These are phyloP conservation scores for Epinephelus malabaricus DNA, from an alignment of 2,797 vertebrate species.

Conservation along the genomic window DNA sequence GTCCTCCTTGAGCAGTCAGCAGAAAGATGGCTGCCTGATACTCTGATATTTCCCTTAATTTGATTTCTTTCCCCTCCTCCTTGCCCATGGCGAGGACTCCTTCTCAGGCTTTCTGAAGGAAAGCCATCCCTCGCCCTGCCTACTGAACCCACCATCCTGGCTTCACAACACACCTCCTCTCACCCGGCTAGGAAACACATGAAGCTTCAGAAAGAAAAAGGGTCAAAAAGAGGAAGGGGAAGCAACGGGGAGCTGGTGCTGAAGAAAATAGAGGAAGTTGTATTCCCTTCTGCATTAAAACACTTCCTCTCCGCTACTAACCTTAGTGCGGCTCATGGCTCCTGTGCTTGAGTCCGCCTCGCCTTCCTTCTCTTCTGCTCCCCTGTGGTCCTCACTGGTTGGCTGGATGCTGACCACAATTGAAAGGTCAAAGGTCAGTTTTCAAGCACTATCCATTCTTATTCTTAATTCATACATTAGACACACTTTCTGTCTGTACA, in stretches of 20 bases:
- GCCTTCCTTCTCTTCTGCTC: slow-evolving; percentile 30
- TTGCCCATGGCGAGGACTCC: not conserved
- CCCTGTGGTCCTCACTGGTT: slow-evolving; percentile 43
- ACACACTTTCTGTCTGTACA: not conserved
- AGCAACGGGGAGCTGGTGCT: slow-evolving; percentile 21
- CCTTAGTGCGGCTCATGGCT: slow-evolving; percentile 82
- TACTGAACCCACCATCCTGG: not conserved
- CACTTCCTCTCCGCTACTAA: slow-evolving; percentile 80
- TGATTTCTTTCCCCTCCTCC: slow-evolving; percentile 8
- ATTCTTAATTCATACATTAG: not conserved
- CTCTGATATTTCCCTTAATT: not conserved
- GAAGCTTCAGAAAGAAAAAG: not conserved
- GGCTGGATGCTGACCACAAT: slow-evolving; percentile 77
- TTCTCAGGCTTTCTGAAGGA: slow-evolving; percentile 4
- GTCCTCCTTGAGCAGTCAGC: not conserved
- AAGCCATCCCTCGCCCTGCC: slow-evolving; percentile 1
- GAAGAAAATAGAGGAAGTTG: slow-evolving; percentile 67
- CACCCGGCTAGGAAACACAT: not conserved
- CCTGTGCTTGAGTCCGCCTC: slow-evolving; percentile 55
- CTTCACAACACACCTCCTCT: slow-evolving; percentile 28
- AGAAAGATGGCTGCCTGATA: slow-evolving; percentile 1
- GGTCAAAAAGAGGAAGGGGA: slow-evolving; percentile 65
- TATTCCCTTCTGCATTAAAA: slow-evolving; percentile 18
- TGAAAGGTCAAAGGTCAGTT: slow-evolving; percentile 55
- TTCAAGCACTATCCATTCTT: slow-evolving; percentile 18